phyloP scores from a whole-genome alignment of 2,888 invertebrate genomes.

The Chirona hameri region DNA sequence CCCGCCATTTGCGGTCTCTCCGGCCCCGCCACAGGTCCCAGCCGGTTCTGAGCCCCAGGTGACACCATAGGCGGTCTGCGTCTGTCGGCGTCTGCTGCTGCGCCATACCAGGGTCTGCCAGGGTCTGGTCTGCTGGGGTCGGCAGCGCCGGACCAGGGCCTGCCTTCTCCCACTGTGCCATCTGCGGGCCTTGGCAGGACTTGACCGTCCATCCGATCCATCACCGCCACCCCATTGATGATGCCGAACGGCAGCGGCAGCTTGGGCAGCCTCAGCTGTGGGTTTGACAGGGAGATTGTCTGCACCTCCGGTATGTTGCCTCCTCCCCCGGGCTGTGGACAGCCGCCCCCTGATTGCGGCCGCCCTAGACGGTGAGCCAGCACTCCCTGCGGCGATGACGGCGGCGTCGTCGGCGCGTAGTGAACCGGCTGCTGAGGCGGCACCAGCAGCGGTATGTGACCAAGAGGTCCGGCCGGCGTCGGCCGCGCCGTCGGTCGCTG shows the following conservation, averaged over 20 bases:
- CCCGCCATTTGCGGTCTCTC: too few relatives aligned
- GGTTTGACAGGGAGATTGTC: neutral
- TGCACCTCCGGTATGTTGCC: neutral
- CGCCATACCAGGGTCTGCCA: too few relatives aligned
- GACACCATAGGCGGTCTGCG: neutral
- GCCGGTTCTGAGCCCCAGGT: neutral
- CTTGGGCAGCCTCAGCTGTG: neutral
- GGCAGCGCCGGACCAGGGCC: too few relatives aligned
- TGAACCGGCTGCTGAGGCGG: neutral
- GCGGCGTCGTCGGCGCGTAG: neutral
- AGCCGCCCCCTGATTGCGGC: neutral
- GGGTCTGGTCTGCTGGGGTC: too few relatives aligned
- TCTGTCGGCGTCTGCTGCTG: too few relatives aligned
- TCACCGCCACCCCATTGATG: neutral
- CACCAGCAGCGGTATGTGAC: neutral
- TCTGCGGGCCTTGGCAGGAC: neutral
- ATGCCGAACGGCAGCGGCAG: neutral
- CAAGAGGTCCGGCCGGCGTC: neutral
- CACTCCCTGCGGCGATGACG: neutral
- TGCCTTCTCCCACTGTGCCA: too few relatives aligned
- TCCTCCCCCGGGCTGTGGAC: neutral
- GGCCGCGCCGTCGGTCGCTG: neutral
- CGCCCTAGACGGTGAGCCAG: neutral
- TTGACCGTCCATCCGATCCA: neutral
- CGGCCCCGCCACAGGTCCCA: too few relatives aligned